Conservation (phyloP, 2,797 vertebrate genomes). For the Meriones psammophilus region DNA sequence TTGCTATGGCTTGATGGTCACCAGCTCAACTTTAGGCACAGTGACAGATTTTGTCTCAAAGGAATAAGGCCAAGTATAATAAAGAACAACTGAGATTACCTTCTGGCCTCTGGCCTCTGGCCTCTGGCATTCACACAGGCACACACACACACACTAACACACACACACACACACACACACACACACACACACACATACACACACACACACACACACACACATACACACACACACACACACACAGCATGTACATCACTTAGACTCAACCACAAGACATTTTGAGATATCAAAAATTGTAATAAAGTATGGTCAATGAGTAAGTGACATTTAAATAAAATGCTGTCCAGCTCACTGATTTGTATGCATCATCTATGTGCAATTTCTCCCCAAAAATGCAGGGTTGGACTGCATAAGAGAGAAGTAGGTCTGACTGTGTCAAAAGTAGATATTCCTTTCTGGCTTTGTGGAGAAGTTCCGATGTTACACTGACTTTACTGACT, state of each 20-base stretch:
- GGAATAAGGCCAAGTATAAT: too few relatives aligned
- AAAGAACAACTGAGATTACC: neutral
- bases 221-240: neutral
- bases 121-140: neutral
- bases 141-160: neutral
- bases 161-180: neutral
- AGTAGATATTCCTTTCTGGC: neutral
- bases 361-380: neutral
- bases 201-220: neutral
- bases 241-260: neutral
- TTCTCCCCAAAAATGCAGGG: neutral
- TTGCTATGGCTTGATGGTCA: neutral
- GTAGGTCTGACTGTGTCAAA: neutral
- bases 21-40: neutral
- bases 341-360: neutral
- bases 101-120: neutral
- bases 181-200: neutral
- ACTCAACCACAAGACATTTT: conserved; percentile 13
- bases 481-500: neutral
- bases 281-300: neutral
- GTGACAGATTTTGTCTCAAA: neutral
- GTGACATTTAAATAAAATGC: neutral
- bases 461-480: neutral
- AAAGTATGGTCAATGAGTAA: neutral
- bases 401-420: neutral